A percentile compares a stretch with the other conserved stretches of the same genome.
Evolutionary conservation across 2,888 invertebrate genomes (phyloP).

Genomic region (Acanthosepion lycidas): DNA sequence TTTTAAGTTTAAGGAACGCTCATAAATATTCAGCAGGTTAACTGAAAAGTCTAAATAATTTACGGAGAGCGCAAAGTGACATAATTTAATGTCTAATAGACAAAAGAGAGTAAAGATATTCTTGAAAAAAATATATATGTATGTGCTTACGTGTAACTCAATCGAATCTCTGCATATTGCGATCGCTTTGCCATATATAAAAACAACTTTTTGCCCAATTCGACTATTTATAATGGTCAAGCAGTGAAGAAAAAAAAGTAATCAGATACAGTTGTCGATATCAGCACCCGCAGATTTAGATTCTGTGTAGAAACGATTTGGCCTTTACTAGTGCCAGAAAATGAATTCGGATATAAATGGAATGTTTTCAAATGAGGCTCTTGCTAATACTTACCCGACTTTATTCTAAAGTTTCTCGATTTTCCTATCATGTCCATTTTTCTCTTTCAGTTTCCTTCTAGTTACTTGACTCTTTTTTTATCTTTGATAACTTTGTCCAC

Average conservation of each 20-base stretch:
- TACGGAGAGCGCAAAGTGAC: too few species aligned
- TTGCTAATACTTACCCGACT: background rate
- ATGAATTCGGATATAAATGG: background rate
- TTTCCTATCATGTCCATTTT: background rate
- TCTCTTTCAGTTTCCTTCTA: background rate
- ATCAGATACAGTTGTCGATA: background rate
- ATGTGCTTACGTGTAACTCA: background rate
- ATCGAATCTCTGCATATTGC: background rate
- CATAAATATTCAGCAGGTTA: too few species aligned
- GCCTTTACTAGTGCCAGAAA: background rate
- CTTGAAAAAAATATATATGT: too few species aligned
- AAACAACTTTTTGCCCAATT: background rate
- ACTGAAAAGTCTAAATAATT: too few species aligned
- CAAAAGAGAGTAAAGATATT: too few species aligned
- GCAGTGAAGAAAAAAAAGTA: background rate
- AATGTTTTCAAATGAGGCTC: background rate
- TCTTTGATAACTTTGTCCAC: background rate
- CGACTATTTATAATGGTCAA: background rate
- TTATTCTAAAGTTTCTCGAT: background rate
- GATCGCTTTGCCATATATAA: background rate
- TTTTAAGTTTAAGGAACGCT: too few species aligned
- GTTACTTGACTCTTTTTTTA: background rate
- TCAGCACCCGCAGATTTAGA: background rate
- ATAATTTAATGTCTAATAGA: too few species aligned
- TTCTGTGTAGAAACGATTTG: background rate